phyloP scores from a whole-genome alignment of 2,797 vertebrate genomes.

The Ctenopoma kingsleyae region DNA sequence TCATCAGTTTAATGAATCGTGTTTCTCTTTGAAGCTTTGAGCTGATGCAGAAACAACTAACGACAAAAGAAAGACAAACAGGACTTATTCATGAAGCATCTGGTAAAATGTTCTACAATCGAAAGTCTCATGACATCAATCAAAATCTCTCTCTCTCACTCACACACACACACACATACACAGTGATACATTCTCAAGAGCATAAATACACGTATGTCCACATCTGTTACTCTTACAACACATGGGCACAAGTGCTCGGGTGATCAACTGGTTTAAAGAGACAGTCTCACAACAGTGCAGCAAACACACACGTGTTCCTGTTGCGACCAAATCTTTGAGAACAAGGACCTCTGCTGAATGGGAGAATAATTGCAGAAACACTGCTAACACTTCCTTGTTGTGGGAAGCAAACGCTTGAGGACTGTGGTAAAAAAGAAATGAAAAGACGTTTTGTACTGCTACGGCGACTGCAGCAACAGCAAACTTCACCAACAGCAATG shows the following conservation, averaged over 20 bases:
- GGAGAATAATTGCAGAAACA: constrained; percentile 44
- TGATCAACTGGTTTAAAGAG: not conserved
- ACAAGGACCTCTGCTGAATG: constrained; percentile 62
- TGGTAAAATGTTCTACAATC: constrained; percentile 13
- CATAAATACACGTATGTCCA: constrained; percentile 14
- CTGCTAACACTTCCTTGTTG: not conserved
- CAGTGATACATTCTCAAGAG: not conserved
- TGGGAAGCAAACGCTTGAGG: not conserved
- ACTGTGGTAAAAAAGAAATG: constrained; percentile 6
- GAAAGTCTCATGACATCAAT: constrained; percentile 1
- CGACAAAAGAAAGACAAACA: not conserved
- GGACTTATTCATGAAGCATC: constrained; percentile 18
- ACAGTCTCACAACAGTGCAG: constrained; percentile 12
- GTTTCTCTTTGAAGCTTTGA: constrained; percentile 1
- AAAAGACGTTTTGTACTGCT: not conserved
- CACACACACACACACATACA: constrained; percentile 2
- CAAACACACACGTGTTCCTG: constrained; percentile 13
- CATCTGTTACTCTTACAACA: not conserved
- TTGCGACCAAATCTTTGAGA: constrained; percentile 34
- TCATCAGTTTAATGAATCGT: not conserved
- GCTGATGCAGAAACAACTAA: not conserved
- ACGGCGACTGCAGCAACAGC: constrained; percentile 2
- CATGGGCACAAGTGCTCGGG: constrained; percentile 4
- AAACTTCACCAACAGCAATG: not conserved
- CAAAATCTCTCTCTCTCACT: not conserved